A percentile compares a stretch with the other conserved stretches of the same genome.
Conservation (phyloP, 2,113 vertebrate genomes). For the Sphaerodactylus townsendi region DNA sequence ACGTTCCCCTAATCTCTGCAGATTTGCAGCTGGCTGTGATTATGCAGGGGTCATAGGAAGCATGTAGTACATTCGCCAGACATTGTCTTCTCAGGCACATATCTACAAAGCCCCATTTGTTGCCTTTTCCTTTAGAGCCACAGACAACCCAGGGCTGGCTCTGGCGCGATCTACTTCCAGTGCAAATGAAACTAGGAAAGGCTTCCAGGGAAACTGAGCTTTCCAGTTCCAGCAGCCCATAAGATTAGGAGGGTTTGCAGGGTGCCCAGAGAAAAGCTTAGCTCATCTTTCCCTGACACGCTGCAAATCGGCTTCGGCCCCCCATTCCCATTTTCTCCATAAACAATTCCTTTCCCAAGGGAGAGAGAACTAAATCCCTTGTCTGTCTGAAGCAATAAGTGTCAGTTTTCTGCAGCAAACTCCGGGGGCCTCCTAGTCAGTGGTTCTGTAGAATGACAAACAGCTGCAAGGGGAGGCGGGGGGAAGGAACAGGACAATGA, state of each 20-base stretch:
- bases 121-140: background rate
- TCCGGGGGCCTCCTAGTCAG: background rate
- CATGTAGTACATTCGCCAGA: background rate
- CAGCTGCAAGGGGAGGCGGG: conserved; percentile 4
- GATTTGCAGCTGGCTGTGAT: background rate
- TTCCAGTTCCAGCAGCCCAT: background rate
- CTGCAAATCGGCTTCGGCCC: conserved; percentile 35
- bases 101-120: background rate
- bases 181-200: fast-evolving
- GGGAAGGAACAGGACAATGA: conserved; percentile 40
- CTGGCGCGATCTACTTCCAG: background rate
- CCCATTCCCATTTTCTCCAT: background rate
- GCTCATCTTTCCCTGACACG: conserved; percentile 46
- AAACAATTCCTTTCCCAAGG: conserved; percentile 51
- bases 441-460: conserved; percentile 40
- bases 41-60: background rate
- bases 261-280: conserved; percentile 25
- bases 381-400: conserved; percentile 7
- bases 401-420: conserved; percentile 1
- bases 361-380: conserved; percentile 1
- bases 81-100: background rate
- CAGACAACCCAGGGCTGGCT: conserved; percentile 1
- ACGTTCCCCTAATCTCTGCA: too few species aligned
- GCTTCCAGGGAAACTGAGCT: background rate
- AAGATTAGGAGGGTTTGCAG: background rate